Conservation (phyloP, 1,140 invertebrate genomes). For the Papilio polyxenes region DNA sequence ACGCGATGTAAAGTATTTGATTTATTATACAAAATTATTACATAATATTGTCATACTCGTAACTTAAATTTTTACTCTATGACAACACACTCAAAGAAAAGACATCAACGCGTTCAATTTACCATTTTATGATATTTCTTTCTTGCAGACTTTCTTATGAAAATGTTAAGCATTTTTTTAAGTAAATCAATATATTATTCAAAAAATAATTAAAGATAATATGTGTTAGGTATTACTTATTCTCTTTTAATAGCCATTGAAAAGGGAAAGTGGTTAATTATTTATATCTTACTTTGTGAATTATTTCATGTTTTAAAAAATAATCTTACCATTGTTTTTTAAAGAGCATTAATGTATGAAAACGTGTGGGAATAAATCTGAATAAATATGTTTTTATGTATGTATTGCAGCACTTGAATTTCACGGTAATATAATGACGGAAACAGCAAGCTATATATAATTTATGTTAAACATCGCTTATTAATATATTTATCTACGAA, state of each 20-base stretch:
- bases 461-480: not conserved
- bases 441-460: no score
- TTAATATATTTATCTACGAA: not conserved
- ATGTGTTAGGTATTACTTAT: not conserved
- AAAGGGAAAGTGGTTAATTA: not conserved
- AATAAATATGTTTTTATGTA: no score
- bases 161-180: not conserved
- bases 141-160: slow-evolving; percentile 31
- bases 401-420: no score
- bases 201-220: not conserved
- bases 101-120: slow-evolving; percentile 30
- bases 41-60: not conserved
- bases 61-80: not conserved
- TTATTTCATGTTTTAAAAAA: no score
- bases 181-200: no score
- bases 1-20: not conserved
- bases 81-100: slow-evolving; percentile 1
- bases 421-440: no score
- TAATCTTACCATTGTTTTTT: no score
- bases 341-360: no score
- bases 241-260: not conserved
- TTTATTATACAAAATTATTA: not conserved
- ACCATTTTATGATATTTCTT: not conserved
- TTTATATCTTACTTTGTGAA: no score
- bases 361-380: no score